phyloP scores from a whole-genome alignment of 2,888 invertebrate genomes.

The Priocnemis perturbator region DNA sequence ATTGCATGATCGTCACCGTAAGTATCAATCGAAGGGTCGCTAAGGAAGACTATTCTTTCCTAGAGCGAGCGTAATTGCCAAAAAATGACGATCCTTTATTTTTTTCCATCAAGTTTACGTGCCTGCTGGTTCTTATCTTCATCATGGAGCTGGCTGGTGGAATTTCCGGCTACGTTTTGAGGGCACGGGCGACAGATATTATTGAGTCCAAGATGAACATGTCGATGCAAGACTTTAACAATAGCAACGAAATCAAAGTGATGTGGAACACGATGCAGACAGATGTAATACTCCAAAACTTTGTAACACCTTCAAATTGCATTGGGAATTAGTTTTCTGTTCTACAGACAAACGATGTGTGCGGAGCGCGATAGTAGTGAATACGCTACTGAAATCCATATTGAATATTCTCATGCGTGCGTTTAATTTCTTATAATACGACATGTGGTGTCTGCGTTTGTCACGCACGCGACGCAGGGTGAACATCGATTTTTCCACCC shows the following conservation, averaged over 20 bases:
- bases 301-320: slow-evolving; percentile 41
- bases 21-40: slow-evolving; percentile 68
- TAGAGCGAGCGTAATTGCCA: not conserved
- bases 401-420: slow-evolving; percentile 7
- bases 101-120: slow-evolving; percentile 78
- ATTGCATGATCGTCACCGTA: slow-evolving; percentile 88
- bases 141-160: slow-evolving; percentile 86
- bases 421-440: slow-evolving; percentile 18
- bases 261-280: slow-evolving; percentile 82
- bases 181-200: slow-evolving; percentile 77
- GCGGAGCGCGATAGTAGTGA: not conserved
- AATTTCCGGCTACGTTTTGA: slow-evolving; percentile 83
- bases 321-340: not conserved
- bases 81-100: not conserved
- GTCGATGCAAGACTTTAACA: slow-evolving; percentile 77
- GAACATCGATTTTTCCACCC: slow-evolving; percentile 22
- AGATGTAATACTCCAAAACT: slow-evolving; percentile 72
- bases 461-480: slow-evolving; percentile 2
- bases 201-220: slow-evolving; percentile 77
- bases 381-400: not conserved
- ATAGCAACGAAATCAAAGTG: slow-evolving; percentile 70
- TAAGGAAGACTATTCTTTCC: not conserved
- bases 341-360: too few species aligned
- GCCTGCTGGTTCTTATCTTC: slow-evolving; percentile 83
- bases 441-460: not conserved